Base-by-base conservation (phyloP, 1,140 invertebrate genomes). In the Hormaphis cornu region DNA sequence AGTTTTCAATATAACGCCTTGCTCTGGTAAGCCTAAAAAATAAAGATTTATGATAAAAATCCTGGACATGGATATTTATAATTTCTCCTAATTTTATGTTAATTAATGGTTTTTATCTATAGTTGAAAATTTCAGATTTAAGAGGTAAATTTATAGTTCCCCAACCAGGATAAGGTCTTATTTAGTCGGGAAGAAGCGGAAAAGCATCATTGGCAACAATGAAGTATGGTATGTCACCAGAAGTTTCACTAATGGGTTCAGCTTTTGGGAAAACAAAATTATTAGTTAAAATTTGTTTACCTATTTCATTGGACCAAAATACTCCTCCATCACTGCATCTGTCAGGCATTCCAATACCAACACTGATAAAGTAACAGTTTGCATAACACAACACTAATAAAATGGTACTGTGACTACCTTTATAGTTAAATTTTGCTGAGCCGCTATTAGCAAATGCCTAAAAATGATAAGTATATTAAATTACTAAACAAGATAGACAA, bases 381-480 rank as follows among this genome's bases (percentile, higher is more conserved):
- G 66, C 48, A 37, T 69, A 46, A 69, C 48, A 69, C 14, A 69
- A 1, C 4, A 48, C 66, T 26, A 40, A 72, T 22, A 83, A 72
- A 40, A 82, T 78, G 30, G 80, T 76, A 26, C 77, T 80, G 73
- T 78, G 81, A 73, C 71, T 76, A 0, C 74, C 52, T 72, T 82
- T 82, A 53, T 81, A 80, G 72, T 81, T 81, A 58, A 73, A 79
- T 73, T 73, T 81, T 14, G 73, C 35, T 10, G 75, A 73, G 30
- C 79, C 78, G 50, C 72, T 74, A 35, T 75, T 76, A 37, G 40
- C 5, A 78, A 82, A 70, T 48, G 44, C 26, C 9, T 73, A 75
- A 33, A 56, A 42, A 52, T 71, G 28, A 58, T 75, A 54, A 14
- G 42, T n/a, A n/a, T n/a, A n/a, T n/a, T n/a, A n/a, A n/a, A n/a